Evolutionary conservation across 2,888 invertebrate species (phyloP), one percentile per base, ranked within the genome.

Genomic region (Limnephilus marmoratus): DNA sequence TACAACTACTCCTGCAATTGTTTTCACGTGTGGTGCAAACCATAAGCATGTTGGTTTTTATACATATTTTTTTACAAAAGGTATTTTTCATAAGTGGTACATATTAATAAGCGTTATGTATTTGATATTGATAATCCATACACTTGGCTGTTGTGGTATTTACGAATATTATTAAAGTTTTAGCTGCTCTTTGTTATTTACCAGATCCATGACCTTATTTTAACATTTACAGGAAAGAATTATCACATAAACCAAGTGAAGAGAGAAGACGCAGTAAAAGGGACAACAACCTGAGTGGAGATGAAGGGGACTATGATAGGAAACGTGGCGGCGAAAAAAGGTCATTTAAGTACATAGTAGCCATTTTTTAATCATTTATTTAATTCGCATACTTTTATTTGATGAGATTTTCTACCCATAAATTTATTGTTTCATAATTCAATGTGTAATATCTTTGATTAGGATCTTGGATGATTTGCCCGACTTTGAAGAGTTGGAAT

Each of bases 401-500:
- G 29, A 18, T 37, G n/a, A n/a, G 12, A 49, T 41, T 90, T 49
- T 31, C 5, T 11, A 82, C 34, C 13, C n/a, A 24, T 24, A 86
- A n/a, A 41, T 37, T 87, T 29, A 81, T 85, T 90, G 29, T 68
- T 90, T 0, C 45, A 91, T 81, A 92, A 41, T 86, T 41, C 41
- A 53, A 53, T n/a, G 68, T 24, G 31, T 49, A 86, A n/a, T 49
- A 13, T 85, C 15, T 53, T 53, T 53, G 45, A 31, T 13, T 53
- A 97, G 97, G 94, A 96, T 97, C 94, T 95, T 97, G 94, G 97
- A 97, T 94, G 97, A 97, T 94, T 96, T 98, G 95, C 97, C 98
- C 89, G 98, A 98, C 94, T 96, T 98, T 93, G 97, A 97, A 94
- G 98, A 98, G 94, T 95, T 98, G 94, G 97, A 98, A 95, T 97